Conservation (phyloP, 2,888 invertebrate species). For the Lasioglossum oenotherae region DNA sequence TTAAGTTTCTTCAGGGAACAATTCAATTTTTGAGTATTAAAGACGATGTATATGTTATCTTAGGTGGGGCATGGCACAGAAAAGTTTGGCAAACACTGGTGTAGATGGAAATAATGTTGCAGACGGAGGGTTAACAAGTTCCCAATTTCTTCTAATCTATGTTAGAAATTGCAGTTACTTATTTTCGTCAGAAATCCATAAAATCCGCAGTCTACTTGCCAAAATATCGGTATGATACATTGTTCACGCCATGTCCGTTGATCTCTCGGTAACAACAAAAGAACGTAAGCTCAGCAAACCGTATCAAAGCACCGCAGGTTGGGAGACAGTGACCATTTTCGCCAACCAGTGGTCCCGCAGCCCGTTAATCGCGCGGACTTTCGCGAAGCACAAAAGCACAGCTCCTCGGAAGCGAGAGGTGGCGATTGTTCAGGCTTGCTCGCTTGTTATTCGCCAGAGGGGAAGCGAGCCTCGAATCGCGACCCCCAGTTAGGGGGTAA, state of each 20-base stretch:
- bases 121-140: too few species aligned
- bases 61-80: too few species aligned
- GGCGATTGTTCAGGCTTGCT: not conserved
- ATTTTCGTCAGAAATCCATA: not conserved
- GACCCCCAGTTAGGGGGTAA: conserved; percentile 8
- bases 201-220: not conserved
- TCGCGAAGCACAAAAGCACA: not conserved
- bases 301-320: not conserved
- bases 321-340: not conserved
- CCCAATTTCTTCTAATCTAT: too few species aligned
- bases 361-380: not conserved
- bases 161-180: too few species aligned
- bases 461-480: not conserved
- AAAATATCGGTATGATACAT: not conserved
- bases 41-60: too few species aligned
- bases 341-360: not conserved
- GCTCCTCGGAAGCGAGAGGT: not conserved
- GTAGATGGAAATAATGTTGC: too few species aligned
- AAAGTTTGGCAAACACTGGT: too few species aligned
- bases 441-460: not conserved
- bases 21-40: too few species aligned
- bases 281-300: not conserved
- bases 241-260: not conserved
- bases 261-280: not conserved
- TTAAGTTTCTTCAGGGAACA: too few species aligned